phyloP scores from a whole-genome alignment of 2,888 invertebrate genomes.

The Oasisia sp. region DNA sequence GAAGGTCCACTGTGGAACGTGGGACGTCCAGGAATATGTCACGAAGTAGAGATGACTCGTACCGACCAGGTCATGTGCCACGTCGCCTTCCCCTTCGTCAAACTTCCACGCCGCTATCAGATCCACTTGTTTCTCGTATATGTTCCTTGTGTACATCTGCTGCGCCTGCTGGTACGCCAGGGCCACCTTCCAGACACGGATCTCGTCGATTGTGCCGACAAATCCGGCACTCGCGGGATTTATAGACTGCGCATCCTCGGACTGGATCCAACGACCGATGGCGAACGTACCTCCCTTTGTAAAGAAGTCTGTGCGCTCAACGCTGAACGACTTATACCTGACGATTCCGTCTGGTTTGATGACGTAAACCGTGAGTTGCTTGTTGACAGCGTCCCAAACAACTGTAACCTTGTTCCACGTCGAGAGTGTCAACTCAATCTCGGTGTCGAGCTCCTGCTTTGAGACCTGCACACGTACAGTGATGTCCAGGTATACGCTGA shows the following conservation, averaged over 20 bases:
- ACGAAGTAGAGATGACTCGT: conserved; percentile 30
- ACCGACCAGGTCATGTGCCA: conserved; percentile 31
- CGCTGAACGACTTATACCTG: not conserved
- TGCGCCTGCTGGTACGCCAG: conserved; percentile 37
- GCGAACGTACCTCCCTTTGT: conserved; percentile 20
- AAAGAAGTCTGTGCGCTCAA: not conserved
- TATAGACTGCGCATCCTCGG: not conserved
- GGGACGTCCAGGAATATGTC: conserved; percentile 25
- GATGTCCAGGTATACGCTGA: conserved; percentile 33
- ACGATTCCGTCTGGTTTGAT: conserved; percentile 28
- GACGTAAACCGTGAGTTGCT: conserved; percentile 29
- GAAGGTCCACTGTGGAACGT: conserved; percentile 35
- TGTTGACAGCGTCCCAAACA: conserved; percentile 32
- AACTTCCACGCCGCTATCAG: conserved; percentile 41
- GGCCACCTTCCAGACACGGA: conserved; percentile 42
- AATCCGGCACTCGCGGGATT: conserved; percentile 18
- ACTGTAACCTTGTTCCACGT: conserved; percentile 47
- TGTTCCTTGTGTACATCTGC: conserved; percentile 24
- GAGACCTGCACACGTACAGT: conserved; percentile 21
- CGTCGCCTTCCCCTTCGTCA: conserved; percentile 41
- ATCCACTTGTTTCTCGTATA: not conserved
- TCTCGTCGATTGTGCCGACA: conserved; percentile 43
- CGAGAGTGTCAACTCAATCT: conserved; percentile 32
- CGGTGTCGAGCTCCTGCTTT: conserved; percentile 35
- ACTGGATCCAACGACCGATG: conserved; percentile 14